Conservation (phyloP, 1,140 invertebrate species). For the Drosophila arawakana region DNA sequence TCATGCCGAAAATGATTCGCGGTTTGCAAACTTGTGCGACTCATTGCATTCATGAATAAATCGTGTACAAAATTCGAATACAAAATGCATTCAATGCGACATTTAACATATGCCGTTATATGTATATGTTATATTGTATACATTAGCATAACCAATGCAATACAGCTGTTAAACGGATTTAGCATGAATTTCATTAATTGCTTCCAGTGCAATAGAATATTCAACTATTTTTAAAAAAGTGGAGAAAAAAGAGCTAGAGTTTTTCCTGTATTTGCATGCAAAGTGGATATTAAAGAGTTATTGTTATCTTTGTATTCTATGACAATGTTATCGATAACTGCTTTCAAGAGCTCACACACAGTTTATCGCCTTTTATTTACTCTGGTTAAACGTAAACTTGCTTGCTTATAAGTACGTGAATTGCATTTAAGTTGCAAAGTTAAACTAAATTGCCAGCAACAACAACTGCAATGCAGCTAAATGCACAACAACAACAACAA, state of each 20-base stretch:
- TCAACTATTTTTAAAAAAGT: neutral
- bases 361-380: neutral
- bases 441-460: slow-evolving; percentile 29
- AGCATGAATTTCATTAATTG: slow-evolving; percentile 1
- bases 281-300: neutral
- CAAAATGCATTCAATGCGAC: slow-evolving; percentile 16
- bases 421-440: slow-evolving; percentile 22
- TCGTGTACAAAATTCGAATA: slow-evolving; percentile 30
- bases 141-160: slow-evolving; percentile 26
- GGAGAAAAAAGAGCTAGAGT: neutral
- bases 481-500: slow-evolving; percentile 34
- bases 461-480: slow-evolving; percentile 29
- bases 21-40: slow-evolving; percentile 24
- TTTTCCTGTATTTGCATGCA: neutral
- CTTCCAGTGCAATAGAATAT: slow-evolving; percentile 1
- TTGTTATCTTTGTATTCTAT: neutral
- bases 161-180: slow-evolving; percentile 24
- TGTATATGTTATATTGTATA: slow-evolving; percentile 16
- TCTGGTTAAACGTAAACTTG: neutral
- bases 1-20: slow-evolving; percentile 47
- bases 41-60: slow-evolving; percentile 50
- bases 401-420: slow-evolving; percentile 4
- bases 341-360: neutral
- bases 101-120: slow-evolving; percentile 18
- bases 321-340: slow-evolving; percentile 2